phyloP scores from a whole-genome alignment of 2,113 vertebrate genomes.

The Micromys minutus region DNA sequence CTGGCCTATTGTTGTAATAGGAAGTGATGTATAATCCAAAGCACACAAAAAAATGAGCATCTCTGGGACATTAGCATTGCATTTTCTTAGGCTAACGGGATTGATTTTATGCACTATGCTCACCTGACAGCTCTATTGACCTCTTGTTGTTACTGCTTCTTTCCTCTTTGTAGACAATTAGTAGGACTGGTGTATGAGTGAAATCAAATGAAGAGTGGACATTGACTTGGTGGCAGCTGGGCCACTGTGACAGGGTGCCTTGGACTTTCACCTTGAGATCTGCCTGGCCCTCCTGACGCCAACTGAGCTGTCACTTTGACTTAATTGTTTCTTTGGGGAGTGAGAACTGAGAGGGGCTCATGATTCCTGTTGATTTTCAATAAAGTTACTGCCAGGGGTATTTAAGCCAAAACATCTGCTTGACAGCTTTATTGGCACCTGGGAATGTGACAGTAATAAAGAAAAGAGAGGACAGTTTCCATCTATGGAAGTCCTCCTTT shows the following conservation, averaged over 20 bases:
- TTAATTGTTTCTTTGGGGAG: slow-evolving; percentile 72
- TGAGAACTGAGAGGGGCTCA: slow-evolving; percentile 57
- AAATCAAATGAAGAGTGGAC: slow-evolving; percentile 61
- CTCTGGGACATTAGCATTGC: background rate
- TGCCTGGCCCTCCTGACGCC: background rate
- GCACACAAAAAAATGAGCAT: slow-evolving; percentile 29
- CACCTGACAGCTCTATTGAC: slow-evolving; percentile 64
- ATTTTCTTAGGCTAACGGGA: slow-evolving; percentile 52
- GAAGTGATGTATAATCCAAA: background rate
- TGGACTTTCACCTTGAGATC: background rate
- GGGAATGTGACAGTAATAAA: slow-evolving; percentile 65
- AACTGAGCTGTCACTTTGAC: slow-evolving; percentile 49
- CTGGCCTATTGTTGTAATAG: background rate
- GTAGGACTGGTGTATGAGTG: background rate
- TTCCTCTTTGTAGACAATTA: slow-evolving; percentile 58
- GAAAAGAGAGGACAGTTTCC: slow-evolving; percentile 54
- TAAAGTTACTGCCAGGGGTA: slow-evolving; percentile 76
- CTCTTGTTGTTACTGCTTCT: background rate
- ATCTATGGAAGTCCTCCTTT: slow-evolving; percentile 4
- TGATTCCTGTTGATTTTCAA: slow-evolving; percentile 79
- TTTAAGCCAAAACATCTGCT: slow-evolving; percentile 74
- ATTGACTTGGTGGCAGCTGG: slow-evolving; percentile 32
- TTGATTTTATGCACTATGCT: slow-evolving; percentile 57
- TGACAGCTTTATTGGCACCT: slow-evolving; percentile 67
- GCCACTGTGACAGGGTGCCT: slow-evolving; percentile 33